Evolutionary conservation across 2,888 invertebrate species (phyloP), one percentile per base, ranked within the genome.

Genomic region (Volucella inflata): DNA sequence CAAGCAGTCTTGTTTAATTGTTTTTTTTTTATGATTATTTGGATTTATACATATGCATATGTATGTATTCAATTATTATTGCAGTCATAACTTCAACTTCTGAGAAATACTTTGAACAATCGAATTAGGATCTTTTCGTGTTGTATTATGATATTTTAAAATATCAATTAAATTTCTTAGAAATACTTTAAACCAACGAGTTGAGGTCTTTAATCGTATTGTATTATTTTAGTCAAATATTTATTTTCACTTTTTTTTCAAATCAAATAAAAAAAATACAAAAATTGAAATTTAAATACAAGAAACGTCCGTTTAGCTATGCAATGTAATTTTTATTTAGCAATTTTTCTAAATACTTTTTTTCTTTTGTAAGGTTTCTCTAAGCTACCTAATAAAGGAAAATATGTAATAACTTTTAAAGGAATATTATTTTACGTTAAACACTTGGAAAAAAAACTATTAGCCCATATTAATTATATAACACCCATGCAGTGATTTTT

Each of bases 401-500:
- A 30, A 30, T 30, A 6, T 30, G 30, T 30, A 30, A 30, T 30
- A 30, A 30, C 4, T 30, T 30, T 21, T 30, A 0, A 1, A 6
- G 30, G 30, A 30, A 30, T 30, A 30, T 30, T 30, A 21, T 30
- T 30, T 30, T 6, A 30, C 30, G 6, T 30, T 30, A 6, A 4
- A 30, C 30, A 30, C 30, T 4, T 30, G 30, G 30, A 30, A 30
- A 30, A 21, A 30, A 30, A 30, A 30, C 4, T 30, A 30, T 30
- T 30, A 30, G 0, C 6, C 6, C 6, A 30, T 6, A 21, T 4
- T 21, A 30, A 30, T 30, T 71, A 57, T 64, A 51, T 62, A 77
- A 67, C 44, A 60, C 53, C 67, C 46, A 75, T 72, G 68, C 55
- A 80, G 55, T 80, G 67, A 74, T 79, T 79, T 74, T 79, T 60